Conservation (phyloP, 2,113 vertebrate species). For the Stigmatopora nigra region DNA sequence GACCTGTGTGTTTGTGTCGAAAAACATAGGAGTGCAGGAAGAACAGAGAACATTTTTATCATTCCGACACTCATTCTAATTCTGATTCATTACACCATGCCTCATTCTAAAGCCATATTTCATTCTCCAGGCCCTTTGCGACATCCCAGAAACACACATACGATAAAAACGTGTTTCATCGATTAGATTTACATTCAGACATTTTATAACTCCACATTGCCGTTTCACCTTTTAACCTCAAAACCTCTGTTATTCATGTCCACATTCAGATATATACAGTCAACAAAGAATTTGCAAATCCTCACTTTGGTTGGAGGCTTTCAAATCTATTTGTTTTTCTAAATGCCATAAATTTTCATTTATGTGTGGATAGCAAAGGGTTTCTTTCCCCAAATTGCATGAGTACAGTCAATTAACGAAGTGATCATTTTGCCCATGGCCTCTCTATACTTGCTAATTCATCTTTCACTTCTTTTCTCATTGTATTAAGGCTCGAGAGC, state of each 20-base stretch:
- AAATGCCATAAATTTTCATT: too few relatives aligned
- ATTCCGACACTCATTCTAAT: constrained; percentile 45
- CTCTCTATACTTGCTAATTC: neutral
- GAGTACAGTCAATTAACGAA: neutral
- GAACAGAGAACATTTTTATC: constrained; percentile 48
- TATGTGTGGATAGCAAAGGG: too few relatives aligned
- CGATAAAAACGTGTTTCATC: neutral
- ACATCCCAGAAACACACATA: constrained; percentile 60
- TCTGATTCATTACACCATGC: constrained; percentile 30
- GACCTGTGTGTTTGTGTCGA: constrained; percentile 38
- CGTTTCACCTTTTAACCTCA: neutral
- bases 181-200: neutral
- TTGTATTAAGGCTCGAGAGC: too few relatives aligned
- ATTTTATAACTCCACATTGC: neutral
- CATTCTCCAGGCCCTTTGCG: constrained; percentile 33
- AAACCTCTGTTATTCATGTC: too few relatives aligned
- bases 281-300: too few relatives aligned
- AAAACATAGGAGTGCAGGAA: constrained; percentile 57
- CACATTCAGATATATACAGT: too few relatives aligned
- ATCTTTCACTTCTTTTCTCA: neutral
- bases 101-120: constrained; percentile 46
- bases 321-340: too few relatives aligned
- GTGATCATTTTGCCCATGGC: neutral
- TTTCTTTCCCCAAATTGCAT: neutral
- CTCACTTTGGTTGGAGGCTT: too few relatives aligned